These are phyloP conservation scores for Pherbina coryleti DNA, from an alignment of 2,888 invertebrate species.

Conservation along the genomic window DNA sequence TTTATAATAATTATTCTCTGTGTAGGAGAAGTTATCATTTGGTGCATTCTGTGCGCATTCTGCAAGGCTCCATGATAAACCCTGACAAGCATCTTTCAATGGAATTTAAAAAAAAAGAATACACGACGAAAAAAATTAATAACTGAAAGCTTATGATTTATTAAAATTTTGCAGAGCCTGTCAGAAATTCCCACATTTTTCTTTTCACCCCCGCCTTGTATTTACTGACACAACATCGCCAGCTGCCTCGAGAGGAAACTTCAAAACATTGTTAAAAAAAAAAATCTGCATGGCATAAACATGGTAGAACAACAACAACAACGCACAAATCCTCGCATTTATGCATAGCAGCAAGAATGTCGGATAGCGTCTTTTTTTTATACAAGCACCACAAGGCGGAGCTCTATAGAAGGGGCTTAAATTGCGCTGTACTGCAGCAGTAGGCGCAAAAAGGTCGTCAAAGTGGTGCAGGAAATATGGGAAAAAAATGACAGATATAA, in stretches of 20 bases:
- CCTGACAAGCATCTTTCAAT: conserved; percentile 30
- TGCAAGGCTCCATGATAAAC: background rate
- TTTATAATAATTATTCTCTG: background rate
- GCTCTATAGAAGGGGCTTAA: too few species aligned
- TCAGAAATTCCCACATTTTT: conserved; percentile 39
- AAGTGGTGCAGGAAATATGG: too few species aligned
- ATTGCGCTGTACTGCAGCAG: too few species aligned
- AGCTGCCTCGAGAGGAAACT: background rate
- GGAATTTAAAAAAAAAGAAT: conserved; percentile 1
- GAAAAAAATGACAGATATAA: too few species aligned
- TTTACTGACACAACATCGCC: background rate
- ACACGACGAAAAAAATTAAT: conserved; percentile 31
- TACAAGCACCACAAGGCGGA: too few species aligned
- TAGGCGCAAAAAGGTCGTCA: too few species aligned
- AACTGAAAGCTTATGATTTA: conserved; percentile 55
- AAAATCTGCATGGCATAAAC: background rate
- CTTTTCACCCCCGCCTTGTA: background rate
- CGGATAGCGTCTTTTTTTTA: background rate
- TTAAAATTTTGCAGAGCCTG: conserved; percentile 53
- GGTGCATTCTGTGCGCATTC: background rate
- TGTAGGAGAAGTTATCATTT: background rate
- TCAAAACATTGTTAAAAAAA: background rate
- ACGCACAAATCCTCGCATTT: background rate
- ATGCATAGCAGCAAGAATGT: background rate
- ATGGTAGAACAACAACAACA: background rate